Evolutionary conservation across 2,797 vertebrate genomes (phyloP), one percentile per base, ranked within the genome.

Genomic region (Myotis pilosus): DNA sequence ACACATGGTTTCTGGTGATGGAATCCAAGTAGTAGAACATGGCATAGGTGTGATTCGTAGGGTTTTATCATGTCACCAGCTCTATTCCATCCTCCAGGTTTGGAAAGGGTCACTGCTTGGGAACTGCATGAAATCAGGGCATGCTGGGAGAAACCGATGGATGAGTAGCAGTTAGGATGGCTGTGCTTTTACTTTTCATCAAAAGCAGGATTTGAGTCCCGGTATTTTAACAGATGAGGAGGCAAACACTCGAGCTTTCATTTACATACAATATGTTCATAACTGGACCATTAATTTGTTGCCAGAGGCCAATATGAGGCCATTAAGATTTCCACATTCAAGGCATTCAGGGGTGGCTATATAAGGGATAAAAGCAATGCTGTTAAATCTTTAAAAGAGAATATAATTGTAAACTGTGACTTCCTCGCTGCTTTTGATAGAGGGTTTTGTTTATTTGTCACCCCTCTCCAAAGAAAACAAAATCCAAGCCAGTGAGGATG

Each of bases 381-480:
- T 75, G 88, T 85, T 86, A 96, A 94, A 89, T 3, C 92, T 96
- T 95, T 92, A 93, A 97, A 94, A 97, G 97, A 93, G 93, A 95
- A 93, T 88, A 83, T 64, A 51, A 62, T 44, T 87, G 33, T 75
- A 83, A 97, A 95, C 95, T 97, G 93, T 93, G 95, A 66, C 81
- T 95, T 96, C 92, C 97, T 97, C 19, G 19, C 78, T 92, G 28
- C 84, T 89, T 75, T 97, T 95, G 81, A 86, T 96, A 74, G 60
- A 93, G 13, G 1, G 6, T 87, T 88, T 53, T 51, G 33, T 92
- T 96, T 92, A 97, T 88, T 95, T 83, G 60, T 82, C 88, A 88
- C 25, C 30, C 53, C 28, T 62, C 22, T 96, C 92, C 84, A 94
- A 97, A 95, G 71, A 95, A 92, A 95, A 95, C 90, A 51, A 89